Conservation (phyloP, 1,140 invertebrate species). For the Oryzaephilus surinamensis region DNA sequence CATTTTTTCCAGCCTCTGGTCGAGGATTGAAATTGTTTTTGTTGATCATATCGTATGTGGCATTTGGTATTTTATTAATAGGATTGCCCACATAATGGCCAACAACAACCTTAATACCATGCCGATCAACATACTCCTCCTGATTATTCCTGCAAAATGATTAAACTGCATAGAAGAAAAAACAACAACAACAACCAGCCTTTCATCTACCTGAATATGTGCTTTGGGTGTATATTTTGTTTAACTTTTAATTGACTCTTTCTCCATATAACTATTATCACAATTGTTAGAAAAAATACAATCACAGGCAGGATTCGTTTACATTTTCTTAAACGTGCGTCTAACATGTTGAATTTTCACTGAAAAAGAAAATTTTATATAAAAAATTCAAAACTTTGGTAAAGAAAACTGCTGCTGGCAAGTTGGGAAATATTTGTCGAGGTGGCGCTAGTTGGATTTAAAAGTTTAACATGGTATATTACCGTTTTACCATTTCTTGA, state of each 20-base stretch:
- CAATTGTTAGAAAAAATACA: conserved; percentile 17
- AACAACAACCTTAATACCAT: conserved; percentile 66
- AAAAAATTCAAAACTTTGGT: no score
- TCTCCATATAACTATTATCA: conserved; percentile 21
- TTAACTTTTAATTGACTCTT: conserved; percentile 8
- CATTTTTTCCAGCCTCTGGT: conserved; percentile 64
- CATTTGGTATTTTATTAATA: conserved; percentile 26
- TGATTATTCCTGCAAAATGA: conserved; percentile 37
- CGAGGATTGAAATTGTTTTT: conserved; percentile 70
- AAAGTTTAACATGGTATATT: no score
- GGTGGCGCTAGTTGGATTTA: no score
- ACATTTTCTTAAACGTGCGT: conserved; percentile 25
- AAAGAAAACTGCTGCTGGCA: no score
- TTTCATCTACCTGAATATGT: conserved; percentile 23
- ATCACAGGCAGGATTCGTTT: conserved; percentile 22
- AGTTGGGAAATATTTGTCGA: no score
- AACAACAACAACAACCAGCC: conserved; percentile 1
- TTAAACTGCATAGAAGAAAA: conserved; percentile 1
- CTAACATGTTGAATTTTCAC: conserved; percentile 25
- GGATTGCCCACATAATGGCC: conserved; percentile 66
- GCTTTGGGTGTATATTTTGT: conserved; percentile 24
- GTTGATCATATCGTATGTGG: conserved; percentile 62
- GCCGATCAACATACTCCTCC: conserved; percentile 59
- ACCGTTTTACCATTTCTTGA: no score
- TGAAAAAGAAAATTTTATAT: no score